These are phyloP conservation scores for Pocillopora meandrina DNA, from an alignment of 92 coral and sea anemone species.

Conservation along the genomic window DNA sequence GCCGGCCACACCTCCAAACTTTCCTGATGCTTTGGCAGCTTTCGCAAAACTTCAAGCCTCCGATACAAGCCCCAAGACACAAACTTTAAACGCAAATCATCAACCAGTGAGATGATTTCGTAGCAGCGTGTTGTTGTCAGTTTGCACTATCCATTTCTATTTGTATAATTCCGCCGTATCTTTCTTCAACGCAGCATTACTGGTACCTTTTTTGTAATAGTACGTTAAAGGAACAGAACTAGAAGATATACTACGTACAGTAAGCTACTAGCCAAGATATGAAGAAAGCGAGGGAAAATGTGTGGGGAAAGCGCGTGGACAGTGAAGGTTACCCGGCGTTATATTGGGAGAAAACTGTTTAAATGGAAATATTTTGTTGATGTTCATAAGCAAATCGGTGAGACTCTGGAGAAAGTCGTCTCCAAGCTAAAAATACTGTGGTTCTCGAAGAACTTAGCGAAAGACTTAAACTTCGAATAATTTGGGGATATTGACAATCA, in stretches of 20 bases:
- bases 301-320: constrained; percentile 14
- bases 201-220: constrained; percentile 42
- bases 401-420: constrained; percentile 12
- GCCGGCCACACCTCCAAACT: constrained; percentile 99
- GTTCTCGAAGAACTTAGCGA: neutral
- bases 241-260: constrained; percentile 32
- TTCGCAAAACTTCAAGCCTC: constrained; percentile 94
- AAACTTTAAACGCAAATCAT: constrained; percentile 68
- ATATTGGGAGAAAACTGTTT: constrained; percentile 30
- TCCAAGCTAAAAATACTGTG: neutral
- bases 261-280: constrained; percentile 49
- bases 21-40: constrained; percentile 94
- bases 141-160: constrained; percentile 42
- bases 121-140: constrained; percentile 57
- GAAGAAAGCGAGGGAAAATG: constrained; percentile 15
- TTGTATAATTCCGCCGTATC: constrained; percentile 54
- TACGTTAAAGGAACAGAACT: constrained; percentile 38
- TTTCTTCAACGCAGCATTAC: constrained; percentile 50
- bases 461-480: constrained; percentile 3
- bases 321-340: constrained; percentile 23
- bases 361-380: constrained; percentile 45
- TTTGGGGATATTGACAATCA: constrained; percentile 9
- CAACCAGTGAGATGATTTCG: constrained; percentile 81
- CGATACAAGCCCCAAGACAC: constrained; percentile 75
- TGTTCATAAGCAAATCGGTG: constrained; percentile 33